Conservation (phyloP, 2,113 vertebrate species). For the Channa argus region DNA sequence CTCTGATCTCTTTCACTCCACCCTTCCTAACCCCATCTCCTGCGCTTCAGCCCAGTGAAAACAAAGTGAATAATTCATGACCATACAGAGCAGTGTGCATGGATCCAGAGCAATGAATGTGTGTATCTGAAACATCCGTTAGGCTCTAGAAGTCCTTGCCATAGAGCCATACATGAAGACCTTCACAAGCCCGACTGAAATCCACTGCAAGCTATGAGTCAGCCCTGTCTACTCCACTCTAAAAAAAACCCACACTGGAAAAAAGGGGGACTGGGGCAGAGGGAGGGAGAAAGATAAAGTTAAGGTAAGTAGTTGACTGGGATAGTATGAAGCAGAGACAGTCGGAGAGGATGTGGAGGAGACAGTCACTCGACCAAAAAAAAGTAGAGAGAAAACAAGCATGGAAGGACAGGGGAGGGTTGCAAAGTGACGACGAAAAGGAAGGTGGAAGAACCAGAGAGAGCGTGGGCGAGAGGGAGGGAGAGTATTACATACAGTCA, state of each 20-base stretch:
- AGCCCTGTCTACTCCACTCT: not conserved
- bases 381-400: slow-evolving; percentile 38
- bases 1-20: slow-evolving; percentile 62
- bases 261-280: slow-evolving; percentile 19
- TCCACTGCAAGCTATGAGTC: slow-evolving; percentile 11
- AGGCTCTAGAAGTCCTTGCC: slow-evolving; percentile 22
- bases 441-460: slow-evolving; percentile 12
- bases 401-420: slow-evolving; percentile 31
- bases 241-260: not conserved
- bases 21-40: slow-evolving; percentile 48
- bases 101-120: slow-evolving; percentile 59
- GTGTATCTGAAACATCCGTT: slow-evolving; percentile 52
- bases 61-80: slow-evolving; percentile 83
- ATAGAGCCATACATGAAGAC: slow-evolving; percentile 24
- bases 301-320: slow-evolving; percentile 44
- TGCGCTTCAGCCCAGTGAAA: slow-evolving; percentile 68
- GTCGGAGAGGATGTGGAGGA: slow-evolving; percentile 47
- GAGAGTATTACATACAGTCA: slow-evolving; percentile 47
- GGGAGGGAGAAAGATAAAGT: slow-evolving; percentile 42
- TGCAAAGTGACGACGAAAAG: slow-evolving; percentile 27
- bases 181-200: slow-evolving; percentile 27
- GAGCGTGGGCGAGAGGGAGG: slow-evolving; percentile 40
- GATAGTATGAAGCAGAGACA: slow-evolving; percentile 56
- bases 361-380: slow-evolving; percentile 50
- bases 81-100: slow-evolving; percentile 57